Evolutionary conservation across 1,140 invertebrate species (phyloP).

Genomic region (Pollicipes pollicipes): DNA sequence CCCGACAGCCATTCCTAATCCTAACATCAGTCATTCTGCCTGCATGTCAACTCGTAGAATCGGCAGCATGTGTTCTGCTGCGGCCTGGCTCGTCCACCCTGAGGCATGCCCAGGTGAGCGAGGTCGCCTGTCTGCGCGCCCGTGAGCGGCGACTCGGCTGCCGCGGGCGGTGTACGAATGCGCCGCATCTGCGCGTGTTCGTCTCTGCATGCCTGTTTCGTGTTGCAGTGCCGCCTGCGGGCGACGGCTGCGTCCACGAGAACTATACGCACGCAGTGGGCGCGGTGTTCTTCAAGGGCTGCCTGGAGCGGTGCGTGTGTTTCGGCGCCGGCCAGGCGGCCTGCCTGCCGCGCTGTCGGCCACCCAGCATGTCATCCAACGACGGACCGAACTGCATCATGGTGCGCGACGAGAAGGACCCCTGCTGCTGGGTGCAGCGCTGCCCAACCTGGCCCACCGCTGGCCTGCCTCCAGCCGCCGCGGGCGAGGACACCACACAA

Average conservation of each 20-base stretch:
- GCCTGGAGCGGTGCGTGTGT: conserved; percentile 54
- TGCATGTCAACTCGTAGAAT: neutral
- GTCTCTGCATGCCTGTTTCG: neutral
- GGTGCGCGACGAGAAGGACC: conserved; percentile 51
- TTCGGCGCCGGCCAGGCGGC: conserved; percentile 46
- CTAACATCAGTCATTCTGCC: neutral
- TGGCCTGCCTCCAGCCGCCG: no score
- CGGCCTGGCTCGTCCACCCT: neutral
- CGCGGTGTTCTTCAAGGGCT: conserved; percentile 54
- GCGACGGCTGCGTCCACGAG: conserved; percentile 48
- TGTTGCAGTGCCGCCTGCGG: conserved; percentile 12
- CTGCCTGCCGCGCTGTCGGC: conserved; percentile 44
- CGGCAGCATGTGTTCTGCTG: neutral
- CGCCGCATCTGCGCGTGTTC: neutral
- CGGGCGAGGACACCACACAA: neutral
- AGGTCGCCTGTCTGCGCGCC: no score
- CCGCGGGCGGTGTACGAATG: no score
- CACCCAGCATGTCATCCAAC: neutral
- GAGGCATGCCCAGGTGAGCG: no score
- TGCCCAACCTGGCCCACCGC: no score
- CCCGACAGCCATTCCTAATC: no score
- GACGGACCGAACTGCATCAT: neutral
- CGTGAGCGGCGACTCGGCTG: no score
- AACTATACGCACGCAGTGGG: conserved; percentile 52
- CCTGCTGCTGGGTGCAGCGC: conserved; percentile 61